These are phyloP conservation scores for Leptura quadrifasciata DNA, from an alignment of 2,888 invertebrate genomes.

Conservation along the genomic window DNA sequence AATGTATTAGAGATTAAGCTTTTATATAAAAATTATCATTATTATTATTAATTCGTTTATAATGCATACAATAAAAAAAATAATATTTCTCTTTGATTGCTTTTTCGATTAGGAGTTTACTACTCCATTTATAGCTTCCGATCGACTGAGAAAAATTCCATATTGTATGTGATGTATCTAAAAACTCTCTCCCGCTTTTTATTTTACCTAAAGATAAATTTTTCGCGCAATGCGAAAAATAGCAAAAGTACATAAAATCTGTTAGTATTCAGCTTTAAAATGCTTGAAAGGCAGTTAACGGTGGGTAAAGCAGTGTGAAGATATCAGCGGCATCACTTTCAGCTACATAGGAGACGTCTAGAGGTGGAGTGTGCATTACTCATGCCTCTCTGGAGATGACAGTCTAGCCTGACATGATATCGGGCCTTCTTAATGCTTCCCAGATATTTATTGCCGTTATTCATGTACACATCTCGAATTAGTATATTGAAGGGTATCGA, in stretches of 20 bases:
- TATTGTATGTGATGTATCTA: not conserved
- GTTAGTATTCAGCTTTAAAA: conserved; percentile 52
- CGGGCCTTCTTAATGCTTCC: conserved; percentile 64
- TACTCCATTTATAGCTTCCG: no score
- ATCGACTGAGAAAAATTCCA: no score
- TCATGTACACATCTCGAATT: conserved; percentile 39
- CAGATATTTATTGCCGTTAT: conserved; percentile 67
- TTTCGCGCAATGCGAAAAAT: conserved; percentile 21
- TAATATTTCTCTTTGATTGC: no score
- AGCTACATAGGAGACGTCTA: conserved; percentile 57
- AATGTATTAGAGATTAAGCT: no score
- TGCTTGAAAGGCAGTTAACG: conserved; percentile 48
- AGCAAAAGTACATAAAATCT: conserved; percentile 51
- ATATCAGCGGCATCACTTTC: conserved; percentile 65
- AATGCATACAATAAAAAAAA: no score
- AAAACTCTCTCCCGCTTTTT: not conserved
- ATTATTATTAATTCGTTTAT: no score
- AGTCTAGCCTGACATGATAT: conserved; percentile 68
- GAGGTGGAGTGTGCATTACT: conserved; percentile 68
- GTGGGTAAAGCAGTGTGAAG: conserved; percentile 59
- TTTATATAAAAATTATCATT: no score
- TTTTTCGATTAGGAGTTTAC: no score
- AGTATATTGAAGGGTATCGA: conserved; percentile 12
- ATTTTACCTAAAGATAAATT: not conserved
- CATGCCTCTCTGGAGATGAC: conserved; percentile 69